A percentile compares a stretch with the other conserved stretches of the same genome.
These are phyloP conservation scores for Urocolius indicus DNA, from an alignment of 2,113 vertebrate genomes.

Conservation along the genomic window DNA sequence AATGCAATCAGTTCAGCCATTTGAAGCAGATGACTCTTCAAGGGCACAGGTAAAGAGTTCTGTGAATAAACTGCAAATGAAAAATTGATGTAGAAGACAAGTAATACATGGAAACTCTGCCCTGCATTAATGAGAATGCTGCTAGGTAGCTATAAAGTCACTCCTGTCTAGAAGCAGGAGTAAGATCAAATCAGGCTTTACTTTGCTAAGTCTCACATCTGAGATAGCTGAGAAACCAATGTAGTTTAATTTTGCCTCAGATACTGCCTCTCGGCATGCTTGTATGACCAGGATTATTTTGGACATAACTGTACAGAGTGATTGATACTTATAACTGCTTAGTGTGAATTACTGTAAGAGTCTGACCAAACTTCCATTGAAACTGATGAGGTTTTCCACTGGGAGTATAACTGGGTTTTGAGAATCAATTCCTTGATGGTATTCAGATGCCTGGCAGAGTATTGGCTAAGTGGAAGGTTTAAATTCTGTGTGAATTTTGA, in stretches of 20 bases:
- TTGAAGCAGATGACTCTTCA: slow-evolving; percentile 53
- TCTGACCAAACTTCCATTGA: neutral
- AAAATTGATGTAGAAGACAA: slow-evolving; percentile 61
- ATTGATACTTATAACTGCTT: neutral
- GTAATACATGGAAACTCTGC: slow-evolving; percentile 30
- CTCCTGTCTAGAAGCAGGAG: neutral
- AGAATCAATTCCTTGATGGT: neutral
- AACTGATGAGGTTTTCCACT: neutral
- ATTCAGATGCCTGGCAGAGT: neutral
- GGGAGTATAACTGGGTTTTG: neutral
- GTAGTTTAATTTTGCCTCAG: neutral
- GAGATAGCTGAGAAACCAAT: neutral
- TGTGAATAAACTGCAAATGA: slow-evolving; percentile 50
- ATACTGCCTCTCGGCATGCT: neutral
- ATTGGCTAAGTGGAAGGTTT: neutral
- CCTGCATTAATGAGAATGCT: slow-evolving; percentile 46
- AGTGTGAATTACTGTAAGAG: neutral
- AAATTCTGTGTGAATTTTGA: neutral
- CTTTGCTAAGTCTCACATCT: neutral
- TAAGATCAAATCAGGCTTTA: neutral
- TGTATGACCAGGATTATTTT: neutral
- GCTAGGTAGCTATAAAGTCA: neutral
- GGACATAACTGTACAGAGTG: neutral
- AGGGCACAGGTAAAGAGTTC: slow-evolving; percentile 29
- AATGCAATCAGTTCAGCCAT: neutral